phyloP scores from a whole-genome alignment of 1,140 invertebrate species.

The Aphaenogaster floridana region DNA sequence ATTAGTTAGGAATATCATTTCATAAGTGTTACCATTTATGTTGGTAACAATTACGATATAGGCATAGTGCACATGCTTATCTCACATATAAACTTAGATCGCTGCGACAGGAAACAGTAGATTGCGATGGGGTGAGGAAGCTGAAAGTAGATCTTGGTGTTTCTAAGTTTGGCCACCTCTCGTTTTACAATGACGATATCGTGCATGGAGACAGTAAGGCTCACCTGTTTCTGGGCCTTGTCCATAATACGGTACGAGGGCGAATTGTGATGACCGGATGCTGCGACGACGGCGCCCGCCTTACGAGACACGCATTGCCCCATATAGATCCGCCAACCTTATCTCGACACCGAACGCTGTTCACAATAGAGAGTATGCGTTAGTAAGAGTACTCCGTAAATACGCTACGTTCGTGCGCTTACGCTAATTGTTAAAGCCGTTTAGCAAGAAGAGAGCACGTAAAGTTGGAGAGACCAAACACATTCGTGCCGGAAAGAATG shows the following conservation, averaged over 20 bases:
- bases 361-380: neutral
- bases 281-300: slow-evolving; percentile 86
- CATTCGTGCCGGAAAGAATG: too few species aligned
- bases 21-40: too few species aligned
- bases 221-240: slow-evolving; percentile 84
- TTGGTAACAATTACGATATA: too few species aligned
- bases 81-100: too few species aligned
- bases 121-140: too few species aligned
- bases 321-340: slow-evolving; percentile 85
- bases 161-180: too few species aligned
- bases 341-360: slow-evolving; percentile 73
- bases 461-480: neutral
- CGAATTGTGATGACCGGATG: slow-evolving; percentile 84
- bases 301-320: slow-evolving; percentile 87
- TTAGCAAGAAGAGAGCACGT: neutral
- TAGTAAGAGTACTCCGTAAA: neutral
- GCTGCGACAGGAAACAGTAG: too few species aligned
- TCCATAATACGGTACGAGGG: slow-evolving; percentile 86
- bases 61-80: too few species aligned
- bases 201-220: neutral
- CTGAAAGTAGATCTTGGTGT: too few species aligned
- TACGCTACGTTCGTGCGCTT: neutral
- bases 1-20: too few species aligned
- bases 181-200: neutral
- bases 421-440: neutral